Evolutionary conservation across 2,113 vertebrate species (phyloP), one percentile per base, ranked within the genome.

Genomic region (Dunckerocampus dactyliophorus): DNA sequence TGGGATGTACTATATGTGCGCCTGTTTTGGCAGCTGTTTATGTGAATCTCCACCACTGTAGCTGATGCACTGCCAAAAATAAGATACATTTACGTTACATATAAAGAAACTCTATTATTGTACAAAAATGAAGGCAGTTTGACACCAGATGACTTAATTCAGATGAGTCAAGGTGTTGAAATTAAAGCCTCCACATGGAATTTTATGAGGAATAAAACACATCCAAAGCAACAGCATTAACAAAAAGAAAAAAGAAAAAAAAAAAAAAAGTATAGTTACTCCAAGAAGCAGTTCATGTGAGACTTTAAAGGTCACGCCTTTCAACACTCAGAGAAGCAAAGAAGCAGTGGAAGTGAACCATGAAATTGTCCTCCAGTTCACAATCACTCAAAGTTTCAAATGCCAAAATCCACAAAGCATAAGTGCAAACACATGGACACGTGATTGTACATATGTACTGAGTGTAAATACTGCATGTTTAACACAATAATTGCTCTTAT

Each of bases 1-100:
- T 47, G 3, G 20, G 24, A 59, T 49, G 20, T 10, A 37, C 34
- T 34, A 5, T 8, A 8, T 34, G 45, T 54, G 63, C 65, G 79
- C 77, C 71, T 82, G 73, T 46, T 69, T 75, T 59, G 45, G 1
- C n/a, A 16, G 37, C 9, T 8, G 0, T 28, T 39, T 65, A n/a
- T 31, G 21, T 56, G 46, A 17, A 15, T 37, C 50, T 7, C 50
- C 12, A 31, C 17, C 50, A 10, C 2, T 51, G 21, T 15, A 10
- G 10, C 11, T 14, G 20, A 50, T 22, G 13, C 48, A 22, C 1
- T 24, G 21, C 21, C 14, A 24, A 24, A 14, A 15, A 48, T 47
- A 19, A 1, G 19, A 48, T 19, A 20, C 17, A 48, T 8, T 19
- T n/a, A 47, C 6, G 15, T 1, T 47, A 7, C 16, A n/a, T 10